Conservation (phyloP, 2,113 vertebrate species). For the Ptychochromis oligacanthus region DNA sequence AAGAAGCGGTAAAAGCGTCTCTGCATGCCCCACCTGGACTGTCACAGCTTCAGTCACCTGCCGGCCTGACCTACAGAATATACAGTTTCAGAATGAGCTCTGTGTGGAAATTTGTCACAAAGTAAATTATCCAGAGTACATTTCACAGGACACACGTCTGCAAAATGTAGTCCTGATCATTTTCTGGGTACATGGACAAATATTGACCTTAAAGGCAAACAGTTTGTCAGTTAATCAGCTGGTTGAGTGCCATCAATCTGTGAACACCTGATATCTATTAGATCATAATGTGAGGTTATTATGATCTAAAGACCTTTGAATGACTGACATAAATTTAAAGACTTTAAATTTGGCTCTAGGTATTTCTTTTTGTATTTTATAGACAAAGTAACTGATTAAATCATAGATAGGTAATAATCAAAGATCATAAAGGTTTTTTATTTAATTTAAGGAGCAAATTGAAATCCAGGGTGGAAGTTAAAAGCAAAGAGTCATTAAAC, state of each 20-base stretch:
- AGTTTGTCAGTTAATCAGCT: background rate
- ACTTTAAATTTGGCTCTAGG: background rate
- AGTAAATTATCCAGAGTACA: too few species aligned
- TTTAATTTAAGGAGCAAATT: background rate
- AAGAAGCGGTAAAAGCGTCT: slow-evolving; percentile 92
- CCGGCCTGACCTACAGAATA: slow-evolving; percentile 77
- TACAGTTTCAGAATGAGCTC: background rate
- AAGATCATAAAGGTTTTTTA: too few species aligned
- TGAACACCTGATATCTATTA: background rate
- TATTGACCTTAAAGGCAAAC: too few species aligned
- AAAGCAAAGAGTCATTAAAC: background rate
- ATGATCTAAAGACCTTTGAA: background rate
- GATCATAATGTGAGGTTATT: background rate
- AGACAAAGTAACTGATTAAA: background rate
- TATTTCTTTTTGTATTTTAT: background rate
- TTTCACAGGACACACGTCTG: too few species aligned
- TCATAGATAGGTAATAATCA: too few species aligned
- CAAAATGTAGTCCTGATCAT: too few species aligned
- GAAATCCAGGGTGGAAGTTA: background rate
- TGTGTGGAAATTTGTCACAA: background rate
- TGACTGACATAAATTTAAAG: background rate
- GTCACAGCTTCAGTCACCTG: slow-evolving; percentile 85
- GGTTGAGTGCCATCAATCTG: background rate
- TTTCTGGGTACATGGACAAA: too few species aligned
- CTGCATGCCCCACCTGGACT: slow-evolving; percentile 94